Base-by-base conservation (phyloP, 2,888 invertebrate species). In the Synergus japonicus region DNA sequence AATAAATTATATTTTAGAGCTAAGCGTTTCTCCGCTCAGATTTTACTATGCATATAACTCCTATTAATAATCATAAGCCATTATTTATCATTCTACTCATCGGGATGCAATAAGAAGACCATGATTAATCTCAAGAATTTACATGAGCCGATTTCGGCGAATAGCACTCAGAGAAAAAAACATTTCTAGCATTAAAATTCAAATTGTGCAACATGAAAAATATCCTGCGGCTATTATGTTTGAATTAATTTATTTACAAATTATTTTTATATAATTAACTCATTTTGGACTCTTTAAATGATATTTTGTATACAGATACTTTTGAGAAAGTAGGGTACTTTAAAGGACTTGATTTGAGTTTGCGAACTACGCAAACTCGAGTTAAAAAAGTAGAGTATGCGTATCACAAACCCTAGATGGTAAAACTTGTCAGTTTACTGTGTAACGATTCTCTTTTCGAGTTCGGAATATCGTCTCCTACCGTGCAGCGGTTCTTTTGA, bases 401-500 rank as follows among this genome's bases (percentile, higher is more conserved):
- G 29, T 69, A 22, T 13, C 49, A 54, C 5, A 69, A 67, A 44
- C 10, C 69, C 49, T 46, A 69, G 37, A 54, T 37, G 69, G 49
- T 54, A 69, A 49, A 49, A 69, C 49, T 69, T 69, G 69, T 69
- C 49, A 69, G 22, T 69, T 69, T 69, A 54, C 49, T 54, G n/a
- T 37, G 15, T 69, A 49, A 83, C 78, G 82, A 79, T 81, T 79
- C 81, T 80, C 84, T 85, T 85, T 84, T 84, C 85, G 83, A 81
- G 86, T 84, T 86, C 86, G 84, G 87, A 86, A 88, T 84, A 84
- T 78, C 79, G 83, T 86, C 85, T 84, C 84, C 86, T 85, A 88
- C 87, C 83, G 85, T 82, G 86, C 84, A 84, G 88, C 88, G 87
- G 87, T 84, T 46, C 84, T 85, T 88, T 88, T 88, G 88, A 87